Conservation (phyloP, 2,113 vertebrate genomes). For the Ranitomeya variabilis region DNA sequence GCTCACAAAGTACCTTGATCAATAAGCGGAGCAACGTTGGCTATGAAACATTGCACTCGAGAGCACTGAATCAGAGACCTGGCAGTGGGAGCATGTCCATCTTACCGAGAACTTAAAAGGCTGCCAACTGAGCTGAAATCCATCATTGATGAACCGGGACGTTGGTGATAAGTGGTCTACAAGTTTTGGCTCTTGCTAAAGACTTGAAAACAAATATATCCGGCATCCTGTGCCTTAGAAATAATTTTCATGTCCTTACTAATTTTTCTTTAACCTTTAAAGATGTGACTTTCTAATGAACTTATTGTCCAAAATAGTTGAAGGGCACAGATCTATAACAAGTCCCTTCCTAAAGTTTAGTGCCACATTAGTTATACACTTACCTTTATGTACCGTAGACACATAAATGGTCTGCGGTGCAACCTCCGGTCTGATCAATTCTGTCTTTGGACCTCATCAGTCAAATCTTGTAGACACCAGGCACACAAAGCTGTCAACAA, state of each 20-base stretch:
- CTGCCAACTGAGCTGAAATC: neutral
- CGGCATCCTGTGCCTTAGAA: neutral
- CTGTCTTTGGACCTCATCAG: no score
- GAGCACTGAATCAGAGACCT: neutral
- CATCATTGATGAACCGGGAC: neutral
- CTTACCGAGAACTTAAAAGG: constrained; percentile 15
- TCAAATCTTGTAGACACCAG: no score
- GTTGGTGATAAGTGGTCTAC: neutral
- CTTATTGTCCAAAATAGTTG: no score
- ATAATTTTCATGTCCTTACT: neutral
- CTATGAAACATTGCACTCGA: neutral
- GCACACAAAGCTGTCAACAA: no score
- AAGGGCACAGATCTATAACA: no score
- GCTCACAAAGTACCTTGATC: neutral
- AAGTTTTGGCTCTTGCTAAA: neutral
- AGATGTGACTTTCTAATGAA: no score
- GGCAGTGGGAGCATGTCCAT: constrained; percentile 11
- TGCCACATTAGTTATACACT: no score
- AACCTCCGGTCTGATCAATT: no score
- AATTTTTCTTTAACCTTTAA: neutral
- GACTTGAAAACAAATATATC: neutral
- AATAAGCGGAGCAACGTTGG: constrained; percentile 5
- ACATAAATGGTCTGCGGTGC: no score
- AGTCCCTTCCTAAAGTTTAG: no score
- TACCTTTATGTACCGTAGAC: no score